Base-by-base conservation (phyloP, 2,797 vertebrate species). In the Pseudochirops corinnae region DNA sequence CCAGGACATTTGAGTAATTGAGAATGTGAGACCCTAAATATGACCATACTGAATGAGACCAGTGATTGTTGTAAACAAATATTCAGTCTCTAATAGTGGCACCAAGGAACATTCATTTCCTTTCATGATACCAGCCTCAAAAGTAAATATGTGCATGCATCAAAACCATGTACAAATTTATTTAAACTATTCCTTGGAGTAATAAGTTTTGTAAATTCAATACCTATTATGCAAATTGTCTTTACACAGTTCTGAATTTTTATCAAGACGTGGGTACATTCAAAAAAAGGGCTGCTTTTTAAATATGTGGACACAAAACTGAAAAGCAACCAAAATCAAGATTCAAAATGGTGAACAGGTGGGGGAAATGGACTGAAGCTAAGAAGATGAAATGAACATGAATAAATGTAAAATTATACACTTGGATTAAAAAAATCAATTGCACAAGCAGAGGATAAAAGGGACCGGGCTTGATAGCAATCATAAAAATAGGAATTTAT, bases 311-410 rank as follows among this genome's bases (percentile, higher is more conserved):
- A 67, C 18, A 92, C 39, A 92, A 55, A 56, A 56, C 50, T 95
- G 90, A 74, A 90, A 93, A 82, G 94, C 29, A 26, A 93, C 57
- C 82, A 82, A 93, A 94, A 74, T 58, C 33, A 62, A 96, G 29
- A 58, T 93, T 82, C 13, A 92, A n/a, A 91, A 93, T 92, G n/a
- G 67, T 82, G n/a, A 82, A 21, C 67, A 82, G n/a, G 67, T 82
- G 67, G n/a, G 7, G n/a, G n/a, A 82, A 55, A 6, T 92, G 94
- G 56, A 97, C 95, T 26, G 57, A 95, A 94, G 29, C 55, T 87
- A 97, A 67, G 14, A 92, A 74, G 57, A 92, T 16, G 4, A 94
- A 95, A 93, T 52, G 94, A 95, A 87, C 26, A 58, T 46, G n/a
- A 16, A 11, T 90, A 33, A 4, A 53, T 91, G 26, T 53, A 91